Percentiles rank a stretch among this genome's conserved stretches.
Evolutionary conservation across 2,888 invertebrate species (phyloP).

Genomic region (Ormyrus labotus): DNA sequence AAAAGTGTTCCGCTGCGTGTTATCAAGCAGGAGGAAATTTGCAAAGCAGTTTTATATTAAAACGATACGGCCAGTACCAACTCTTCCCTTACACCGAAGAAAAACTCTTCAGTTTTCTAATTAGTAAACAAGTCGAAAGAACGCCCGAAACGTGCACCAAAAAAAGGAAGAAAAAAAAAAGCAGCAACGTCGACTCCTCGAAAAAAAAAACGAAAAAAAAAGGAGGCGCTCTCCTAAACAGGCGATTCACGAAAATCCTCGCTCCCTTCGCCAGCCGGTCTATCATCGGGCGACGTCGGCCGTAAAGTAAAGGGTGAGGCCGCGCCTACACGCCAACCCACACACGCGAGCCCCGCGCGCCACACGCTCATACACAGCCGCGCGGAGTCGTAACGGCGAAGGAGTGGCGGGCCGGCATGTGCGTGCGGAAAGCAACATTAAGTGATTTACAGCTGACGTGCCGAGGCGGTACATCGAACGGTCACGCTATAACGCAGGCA

Average conservation of each 20-base stretch:
- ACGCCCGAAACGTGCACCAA: too few relatives aligned
- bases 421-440: conserved; percentile 56
- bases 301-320: conserved; percentile 38
- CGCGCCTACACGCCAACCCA: background rate
- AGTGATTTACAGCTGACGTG: conserved; percentile 57
- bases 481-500: conserved; percentile 39
- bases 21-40: too few relatives aligned
- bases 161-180: too few relatives aligned
- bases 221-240: too few relatives aligned
- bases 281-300: conserved; percentile 16
- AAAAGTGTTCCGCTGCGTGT: too few relatives aligned
- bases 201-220: too few relatives aligned
- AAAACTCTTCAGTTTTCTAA: too few relatives aligned
- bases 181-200: too few relatives aligned
- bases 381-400: background rate
- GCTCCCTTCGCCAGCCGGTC: background rate
- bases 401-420: conserved; percentile 30
- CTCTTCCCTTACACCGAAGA: too few relatives aligned
- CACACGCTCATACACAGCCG: background rate
- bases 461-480: conserved; percentile 22
- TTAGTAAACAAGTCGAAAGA: too few relatives aligned
- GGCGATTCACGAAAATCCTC: background rate
- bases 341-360: background rate
- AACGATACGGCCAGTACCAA: too few relatives aligned
- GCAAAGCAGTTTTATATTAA: too few relatives aligned